Conservation (phyloP, 64 coral and sea anemone genomes). For the Orbicella faveolata region DNA sequence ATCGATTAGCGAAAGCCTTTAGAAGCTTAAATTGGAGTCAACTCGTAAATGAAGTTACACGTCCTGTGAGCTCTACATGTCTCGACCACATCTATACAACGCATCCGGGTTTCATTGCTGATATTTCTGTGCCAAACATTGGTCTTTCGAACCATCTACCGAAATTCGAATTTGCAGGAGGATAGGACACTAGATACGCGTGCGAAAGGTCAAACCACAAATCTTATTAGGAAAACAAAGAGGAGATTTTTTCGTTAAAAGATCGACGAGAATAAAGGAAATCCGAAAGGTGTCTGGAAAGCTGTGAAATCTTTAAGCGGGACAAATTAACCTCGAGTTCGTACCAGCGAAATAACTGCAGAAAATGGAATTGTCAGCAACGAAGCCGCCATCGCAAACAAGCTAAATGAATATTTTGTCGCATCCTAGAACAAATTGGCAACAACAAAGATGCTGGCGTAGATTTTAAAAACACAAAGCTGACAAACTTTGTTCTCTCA, state of each 20-base stretch:
- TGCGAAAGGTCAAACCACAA: background rate
- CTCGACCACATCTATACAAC: too few species aligned
- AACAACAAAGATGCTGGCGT: constrained; percentile 15
- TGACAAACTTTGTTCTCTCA: background rate
- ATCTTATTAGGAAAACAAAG: constrained; percentile 45
- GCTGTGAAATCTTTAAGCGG: constrained; percentile 7
- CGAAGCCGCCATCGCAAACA: constrained; percentile 4
- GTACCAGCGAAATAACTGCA: constrained; percentile 4
- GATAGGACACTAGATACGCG: constrained; percentile 21
- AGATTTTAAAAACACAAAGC: constrained; percentile 2
- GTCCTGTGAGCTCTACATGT: too few species aligned
- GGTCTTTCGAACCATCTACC: background rate
- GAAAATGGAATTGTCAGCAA: background rate
- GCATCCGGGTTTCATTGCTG: too few species aligned
- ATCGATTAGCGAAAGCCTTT: too few species aligned
- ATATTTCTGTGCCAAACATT: too few species aligned
- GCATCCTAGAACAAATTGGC: constrained; percentile 24
- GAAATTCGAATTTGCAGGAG: constrained; percentile 9
- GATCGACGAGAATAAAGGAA: constrained; percentile 69
- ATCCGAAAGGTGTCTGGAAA: constrained; percentile 53
- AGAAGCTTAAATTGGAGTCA: too few species aligned
- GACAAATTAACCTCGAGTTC: background rate
- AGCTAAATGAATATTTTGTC: constrained; percentile 23
- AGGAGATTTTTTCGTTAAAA: constrained; percentile 25
- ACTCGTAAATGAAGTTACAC: too few species aligned